Percentiles rank a stretch among this genome's conserved stretches.
These are phyloP conservation scores for Conger conger DNA, from an alignment of 2,113 vertebrate genomes.

Conservation along the genomic window DNA sequence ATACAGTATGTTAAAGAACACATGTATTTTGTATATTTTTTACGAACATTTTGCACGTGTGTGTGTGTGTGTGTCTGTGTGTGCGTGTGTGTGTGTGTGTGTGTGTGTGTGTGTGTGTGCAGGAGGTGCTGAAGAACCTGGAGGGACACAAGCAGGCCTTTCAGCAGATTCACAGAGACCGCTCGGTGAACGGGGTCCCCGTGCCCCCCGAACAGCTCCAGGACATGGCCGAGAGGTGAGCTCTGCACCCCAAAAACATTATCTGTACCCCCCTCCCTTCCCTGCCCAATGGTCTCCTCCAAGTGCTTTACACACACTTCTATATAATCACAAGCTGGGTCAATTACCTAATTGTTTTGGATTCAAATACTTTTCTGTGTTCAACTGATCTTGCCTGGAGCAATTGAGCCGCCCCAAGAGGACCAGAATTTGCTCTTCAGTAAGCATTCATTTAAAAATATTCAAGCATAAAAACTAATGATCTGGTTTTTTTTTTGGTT, in stretches of 20 bases:
- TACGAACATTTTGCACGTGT: neutral
- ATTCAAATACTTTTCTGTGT: too few species aligned
- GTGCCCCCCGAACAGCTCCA: constrained; percentile 93
- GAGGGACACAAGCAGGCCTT: constrained; percentile 90
- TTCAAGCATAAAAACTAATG: neutral
- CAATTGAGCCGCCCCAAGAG: too few species aligned
- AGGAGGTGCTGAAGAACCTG: constrained; percentile 91
- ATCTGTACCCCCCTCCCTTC: neutral
- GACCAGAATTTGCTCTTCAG: too few species aligned
- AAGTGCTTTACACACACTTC: neutral
- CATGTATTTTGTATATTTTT: too few species aligned
- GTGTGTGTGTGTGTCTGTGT: neutral
- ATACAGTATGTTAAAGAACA: too few species aligned
- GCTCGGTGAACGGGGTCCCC: constrained; percentile 90
- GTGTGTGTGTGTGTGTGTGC: constrained; percentile 33
- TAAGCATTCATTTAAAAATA: neutral
- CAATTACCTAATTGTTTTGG: too few species aligned
- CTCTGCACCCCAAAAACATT: neutral
- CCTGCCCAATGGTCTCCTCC: neutral
- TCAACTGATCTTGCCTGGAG: too few species aligned
- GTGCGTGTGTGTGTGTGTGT: constrained; percentile 29
- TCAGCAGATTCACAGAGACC: constrained; percentile 88
- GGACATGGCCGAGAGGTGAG: constrained; percentile 92
- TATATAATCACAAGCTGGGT: too few species aligned
- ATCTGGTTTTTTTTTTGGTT: neutral